Conservation (phyloP, 1,140 invertebrate genomes). For the Drosophila tsacasi region DNA sequence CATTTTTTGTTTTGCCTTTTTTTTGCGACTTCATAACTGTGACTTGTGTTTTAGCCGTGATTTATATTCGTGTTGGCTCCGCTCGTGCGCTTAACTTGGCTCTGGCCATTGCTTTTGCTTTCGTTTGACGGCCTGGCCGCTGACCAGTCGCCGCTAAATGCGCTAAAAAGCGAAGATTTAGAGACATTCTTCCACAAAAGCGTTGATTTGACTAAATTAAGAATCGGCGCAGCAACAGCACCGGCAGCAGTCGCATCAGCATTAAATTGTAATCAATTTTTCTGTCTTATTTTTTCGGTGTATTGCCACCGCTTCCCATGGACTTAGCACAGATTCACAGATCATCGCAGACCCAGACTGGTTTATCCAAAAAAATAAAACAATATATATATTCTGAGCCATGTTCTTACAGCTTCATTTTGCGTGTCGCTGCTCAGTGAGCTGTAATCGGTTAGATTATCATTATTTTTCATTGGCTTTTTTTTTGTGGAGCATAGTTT, state of each 20-base stretch:
- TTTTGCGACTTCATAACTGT: conserved; percentile 49
- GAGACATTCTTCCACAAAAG: conserved; percentile 65
- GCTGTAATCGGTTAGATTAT: conserved; percentile 61
- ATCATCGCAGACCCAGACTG: conserved; percentile 63
- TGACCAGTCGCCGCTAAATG: conserved; percentile 55
- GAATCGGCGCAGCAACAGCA: conserved; percentile 21
- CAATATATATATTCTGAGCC: conserved; percentile 26
- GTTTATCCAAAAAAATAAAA: conserved; percentile 46
- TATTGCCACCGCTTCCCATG: conserved; percentile 50
- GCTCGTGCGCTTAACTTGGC: conserved; percentile 34
- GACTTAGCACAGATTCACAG: conserved; percentile 36
- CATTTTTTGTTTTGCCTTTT: conserved; percentile 17
- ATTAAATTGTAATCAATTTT: conserved; percentile 75
- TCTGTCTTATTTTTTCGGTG: conserved; percentile 28
- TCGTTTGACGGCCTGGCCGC: conserved; percentile 32
- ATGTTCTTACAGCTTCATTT: conserved; percentile 54
- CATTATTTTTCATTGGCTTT: conserved; percentile 37
- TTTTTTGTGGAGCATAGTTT: conserved; percentile 20
- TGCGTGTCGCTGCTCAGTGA: conserved; percentile 53
- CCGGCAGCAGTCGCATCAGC: conserved; percentile 28
- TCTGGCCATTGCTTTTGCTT: conserved; percentile 51
- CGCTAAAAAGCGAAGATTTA: conserved; percentile 61
- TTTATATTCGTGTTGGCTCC: conserved; percentile 37
- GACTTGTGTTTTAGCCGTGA: conserved; percentile 46
- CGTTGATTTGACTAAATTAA: conserved; percentile 79